These are phyloP conservation scores for Drosophila subsilvestris DNA, from an alignment of 2,888 invertebrate species.

Conservation along the genomic window DNA sequence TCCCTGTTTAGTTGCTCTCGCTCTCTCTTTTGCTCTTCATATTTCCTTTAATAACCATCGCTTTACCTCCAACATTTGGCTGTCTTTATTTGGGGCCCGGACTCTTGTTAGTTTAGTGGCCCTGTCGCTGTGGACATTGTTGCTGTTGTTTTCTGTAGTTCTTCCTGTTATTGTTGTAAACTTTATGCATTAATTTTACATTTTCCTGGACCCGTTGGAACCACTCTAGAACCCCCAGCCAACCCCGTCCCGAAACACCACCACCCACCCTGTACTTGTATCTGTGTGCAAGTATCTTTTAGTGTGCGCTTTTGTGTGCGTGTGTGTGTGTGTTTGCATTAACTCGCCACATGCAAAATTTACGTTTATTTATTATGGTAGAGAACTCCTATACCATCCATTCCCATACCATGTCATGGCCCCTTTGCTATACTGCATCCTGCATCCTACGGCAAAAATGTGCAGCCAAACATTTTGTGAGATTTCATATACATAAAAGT, in stretches of 20 bases:
- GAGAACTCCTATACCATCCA: conserved; percentile 20
- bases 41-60: not conserved
- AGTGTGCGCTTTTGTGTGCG: not conserved
- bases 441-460: conserved; percentile 57
- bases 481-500: conserved; percentile 63
- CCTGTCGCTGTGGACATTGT: conserved; percentile 44
- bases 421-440: conserved; percentile 31
- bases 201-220: conserved; percentile 54
- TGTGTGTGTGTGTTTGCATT: conserved; percentile 60
- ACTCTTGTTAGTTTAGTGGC: conserved; percentile 43
- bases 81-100: conserved; percentile 46
- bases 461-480: conserved; percentile 72
- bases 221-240: not conserved
- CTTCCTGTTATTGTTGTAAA: conserved; percentile 64
- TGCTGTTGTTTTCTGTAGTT: conserved; percentile 50
- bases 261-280: conserved; percentile 22
- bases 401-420: conserved; percentile 12
- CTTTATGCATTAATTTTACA: conserved; percentile 81
- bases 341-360: conserved; percentile 79
- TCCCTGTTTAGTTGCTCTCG: conserved; percentile 29
- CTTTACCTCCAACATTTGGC: conserved; percentile 17
- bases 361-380: conserved; percentile 75
- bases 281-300: conserved; percentile 24
- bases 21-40: conserved; percentile 22
- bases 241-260: not conserved